phyloP scores from a whole-genome alignment of 2,888 invertebrate genomes.

The Cerceris ruficornis region DNA sequence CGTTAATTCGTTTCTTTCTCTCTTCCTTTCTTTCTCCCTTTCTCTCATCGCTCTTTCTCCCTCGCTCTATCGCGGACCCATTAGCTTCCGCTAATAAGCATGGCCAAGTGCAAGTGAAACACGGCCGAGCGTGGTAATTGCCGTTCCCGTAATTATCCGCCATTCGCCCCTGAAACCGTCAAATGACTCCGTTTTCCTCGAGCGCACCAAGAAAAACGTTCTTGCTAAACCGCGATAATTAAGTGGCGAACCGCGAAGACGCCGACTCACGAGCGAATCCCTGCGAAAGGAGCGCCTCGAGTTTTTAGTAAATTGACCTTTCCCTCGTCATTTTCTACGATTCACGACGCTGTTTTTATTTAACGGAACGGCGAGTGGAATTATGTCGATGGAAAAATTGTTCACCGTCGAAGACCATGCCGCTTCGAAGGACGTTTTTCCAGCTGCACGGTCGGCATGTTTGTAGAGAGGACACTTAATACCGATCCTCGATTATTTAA shows the following conservation, averaged over 20 bases:
- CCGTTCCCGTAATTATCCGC: slow-evolving; percentile 34
- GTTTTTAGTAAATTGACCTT: no score
- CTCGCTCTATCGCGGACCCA: slow-evolving; percentile 13
- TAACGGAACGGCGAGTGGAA: no score
- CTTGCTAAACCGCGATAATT: not conserved
- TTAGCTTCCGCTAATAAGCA: slow-evolving; percentile 49
- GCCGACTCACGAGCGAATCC: no score
- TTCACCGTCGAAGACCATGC: no score
- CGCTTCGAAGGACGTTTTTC: no score
- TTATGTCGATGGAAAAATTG: no score
- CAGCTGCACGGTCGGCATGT: no score
- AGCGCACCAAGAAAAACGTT: slow-evolving; percentile 1
- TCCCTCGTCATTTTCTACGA: no score
- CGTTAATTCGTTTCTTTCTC: slow-evolving; percentile 27
- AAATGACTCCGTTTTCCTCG: slow-evolving; percentile 12
- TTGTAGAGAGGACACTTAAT: no score
- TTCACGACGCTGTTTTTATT: no score
- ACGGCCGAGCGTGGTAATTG: slow-evolving; percentile 33
- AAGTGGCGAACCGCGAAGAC: not conserved
- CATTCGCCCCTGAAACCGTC: slow-evolving; percentile 12
- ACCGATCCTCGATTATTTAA: no score
- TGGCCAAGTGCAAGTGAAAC: slow-evolving; percentile 54
- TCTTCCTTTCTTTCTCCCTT: not conserved
- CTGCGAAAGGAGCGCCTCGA: no score
- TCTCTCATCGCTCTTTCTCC: not conserved